Evolutionary conservation across 2,113 vertebrate species (phyloP), one percentile per base, ranked within the genome.

Genomic region (Arenaria interpres): DNA sequence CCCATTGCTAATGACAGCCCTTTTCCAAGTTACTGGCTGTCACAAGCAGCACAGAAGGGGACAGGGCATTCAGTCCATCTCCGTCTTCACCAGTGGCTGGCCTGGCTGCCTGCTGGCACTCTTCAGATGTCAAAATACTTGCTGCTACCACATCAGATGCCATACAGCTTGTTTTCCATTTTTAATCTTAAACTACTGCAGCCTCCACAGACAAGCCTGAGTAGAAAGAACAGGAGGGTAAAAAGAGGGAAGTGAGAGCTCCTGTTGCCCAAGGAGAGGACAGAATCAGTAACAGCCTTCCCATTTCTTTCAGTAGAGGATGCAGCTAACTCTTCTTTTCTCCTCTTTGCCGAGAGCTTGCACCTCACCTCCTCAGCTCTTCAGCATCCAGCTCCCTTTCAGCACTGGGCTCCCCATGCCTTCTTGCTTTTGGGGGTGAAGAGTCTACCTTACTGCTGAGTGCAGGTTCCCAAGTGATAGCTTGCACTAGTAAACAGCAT

Each of bases 21-120:
- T 82, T 60, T 94, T 78, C 75, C 62, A 84, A 53, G 72, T 46
- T 71, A 39, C 19, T 12, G 24, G 7, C 24, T 83, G 53, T 81
- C 73, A 45, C 46, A 82, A 0, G 0, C 9, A 71, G 41, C 54
- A 56, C 64, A 64, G 25, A 57, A 67, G 21, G 23, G 16, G 32
- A 30, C n/a, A 78, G 25, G 24, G 8, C 23, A 78, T 12, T 81
- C 39, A 3, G 24, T 54, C n/a, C 1, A 0, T 35, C n/a, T 41
- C 33, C 0, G 0, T 43, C 63, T n/a, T 90, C 76, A 54, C 10
- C 56, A 67, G 24, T 3, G 2, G 2, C 32, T 12, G n/a, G 14
- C 60, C 59, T 32, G 20, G 30, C n/a, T 71, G 80, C 54, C 59
- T 63, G 45, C 41, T 93, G 43, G 60, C 32, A 33, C 33, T 74